Percentiles rank a stretch among this genome's conserved stretches.
Evolutionary conservation across 2,888 invertebrate species (phyloP).

Genomic region (Dioctria linearis): DNA sequence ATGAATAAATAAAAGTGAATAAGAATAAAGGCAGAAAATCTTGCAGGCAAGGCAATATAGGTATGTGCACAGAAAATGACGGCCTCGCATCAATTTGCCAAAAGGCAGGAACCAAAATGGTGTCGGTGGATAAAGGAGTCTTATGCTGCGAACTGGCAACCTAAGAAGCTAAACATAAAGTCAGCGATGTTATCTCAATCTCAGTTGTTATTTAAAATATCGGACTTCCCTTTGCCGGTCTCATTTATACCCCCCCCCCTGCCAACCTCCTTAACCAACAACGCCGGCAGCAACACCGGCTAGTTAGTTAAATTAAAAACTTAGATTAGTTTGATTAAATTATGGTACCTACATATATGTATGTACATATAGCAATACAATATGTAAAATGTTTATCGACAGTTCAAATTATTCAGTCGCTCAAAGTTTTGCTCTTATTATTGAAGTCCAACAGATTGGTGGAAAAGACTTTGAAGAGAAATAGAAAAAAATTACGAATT

Average conservation of each 20-base stretch:
- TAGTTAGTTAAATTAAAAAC: too few species aligned
- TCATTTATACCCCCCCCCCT: constrained; percentile 8
- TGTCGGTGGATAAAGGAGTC: constrained; percentile 56
- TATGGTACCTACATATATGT: too few species aligned
- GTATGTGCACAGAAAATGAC: constrained; percentile 52
- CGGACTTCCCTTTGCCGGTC: constrained; percentile 14
- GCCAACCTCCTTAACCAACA: too few species aligned
- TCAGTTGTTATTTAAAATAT: constrained; percentile 44
- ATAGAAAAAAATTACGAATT: too few species aligned
- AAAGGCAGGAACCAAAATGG: constrained; percentile 57
- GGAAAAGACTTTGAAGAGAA: too few species aligned
- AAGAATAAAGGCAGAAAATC: constrained; percentile 38
- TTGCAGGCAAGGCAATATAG: constrained; percentile 39
- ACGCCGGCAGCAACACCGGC: neutral
- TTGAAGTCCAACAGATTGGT: too few species aligned
- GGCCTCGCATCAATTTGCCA: constrained; percentile 56
- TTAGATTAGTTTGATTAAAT: neutral
- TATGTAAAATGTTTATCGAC: too few species aligned
- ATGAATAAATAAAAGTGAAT: constrained; percentile 53
- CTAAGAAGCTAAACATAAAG: constrained; percentile 55
- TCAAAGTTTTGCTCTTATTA: too few species aligned
- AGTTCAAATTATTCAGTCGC: too few species aligned
- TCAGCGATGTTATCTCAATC: constrained; percentile 41
- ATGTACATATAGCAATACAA: too few species aligned
- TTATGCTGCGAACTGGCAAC: constrained; percentile 55